A percentile compares a stretch with the other conserved stretches of the same genome.
phyloP scores from a whole-genome alignment of 2,113 vertebrate species.

The Brachyhypopomus occidentalis region DNA sequence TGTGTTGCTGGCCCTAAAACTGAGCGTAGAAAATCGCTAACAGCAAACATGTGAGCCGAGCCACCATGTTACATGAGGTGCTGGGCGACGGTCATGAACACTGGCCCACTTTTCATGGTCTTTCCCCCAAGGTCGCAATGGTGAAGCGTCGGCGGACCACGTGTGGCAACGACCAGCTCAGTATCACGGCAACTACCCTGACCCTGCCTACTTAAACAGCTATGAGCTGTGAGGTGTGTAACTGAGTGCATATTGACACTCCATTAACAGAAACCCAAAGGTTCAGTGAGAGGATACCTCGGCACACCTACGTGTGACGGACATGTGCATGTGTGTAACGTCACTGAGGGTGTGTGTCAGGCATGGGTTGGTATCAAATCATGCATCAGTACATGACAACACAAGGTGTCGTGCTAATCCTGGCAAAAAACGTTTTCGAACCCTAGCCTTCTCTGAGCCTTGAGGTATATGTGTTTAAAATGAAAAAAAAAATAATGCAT shows the following conservation, averaged over 20 bases:
- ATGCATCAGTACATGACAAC: neutral
- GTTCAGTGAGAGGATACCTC: conserved; percentile 1
- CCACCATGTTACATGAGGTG: too few species aligned
- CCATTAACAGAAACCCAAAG: conserved; percentile 23
- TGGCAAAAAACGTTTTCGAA: neutral
- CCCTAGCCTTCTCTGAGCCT: too few species aligned
- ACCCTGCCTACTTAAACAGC: conserved; percentile 1
- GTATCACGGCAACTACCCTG: neutral
- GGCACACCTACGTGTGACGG: neutral
- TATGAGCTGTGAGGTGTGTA: neutral
- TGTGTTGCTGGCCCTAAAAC: neutral
- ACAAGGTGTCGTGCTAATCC: neutral
- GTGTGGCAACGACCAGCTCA: neutral
- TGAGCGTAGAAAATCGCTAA: neutral
- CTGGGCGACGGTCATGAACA: too few species aligned
- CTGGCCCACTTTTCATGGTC: neutral
- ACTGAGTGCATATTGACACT: neutral
- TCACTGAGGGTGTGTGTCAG: neutral
- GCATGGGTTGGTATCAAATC: neutral
- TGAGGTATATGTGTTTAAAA: too few species aligned
- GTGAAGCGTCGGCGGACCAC: neutral
- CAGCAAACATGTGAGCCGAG: neutral
- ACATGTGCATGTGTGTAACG: neutral
- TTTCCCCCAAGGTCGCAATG: too few species aligned
- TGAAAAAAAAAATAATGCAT: too few species aligned